These are phyloP conservation scores for Aepyceros melampus DNA, from an alignment of 2,113 vertebrate species.

Conservation along the genomic window DNA sequence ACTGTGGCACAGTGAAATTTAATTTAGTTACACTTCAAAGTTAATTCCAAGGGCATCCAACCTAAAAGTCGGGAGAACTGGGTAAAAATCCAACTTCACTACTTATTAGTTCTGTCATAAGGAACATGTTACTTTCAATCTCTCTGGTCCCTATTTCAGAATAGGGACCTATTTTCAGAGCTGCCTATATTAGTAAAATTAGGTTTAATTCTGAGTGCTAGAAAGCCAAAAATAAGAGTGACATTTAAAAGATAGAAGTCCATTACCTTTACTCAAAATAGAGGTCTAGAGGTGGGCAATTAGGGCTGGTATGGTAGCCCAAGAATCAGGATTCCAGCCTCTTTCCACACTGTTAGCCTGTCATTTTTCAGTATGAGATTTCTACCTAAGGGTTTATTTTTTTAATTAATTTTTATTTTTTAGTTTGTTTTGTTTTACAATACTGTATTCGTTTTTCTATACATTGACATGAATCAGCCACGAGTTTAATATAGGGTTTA, in stretches of 20 bases:
- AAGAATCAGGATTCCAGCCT: neutral
- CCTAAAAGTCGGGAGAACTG: neutral
- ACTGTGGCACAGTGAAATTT: neutral
- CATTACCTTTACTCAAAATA: neutral
- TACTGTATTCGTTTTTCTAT: too few relatives aligned
- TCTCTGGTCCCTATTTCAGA: constrained; percentile 15
- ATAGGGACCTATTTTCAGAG: too few relatives aligned
- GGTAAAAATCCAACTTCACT: neutral
- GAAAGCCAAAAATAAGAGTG: too few relatives aligned
- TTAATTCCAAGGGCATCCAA: constrained; percentile 1
- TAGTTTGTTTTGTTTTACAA: too few relatives aligned
- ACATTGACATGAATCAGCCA: too few relatives aligned
- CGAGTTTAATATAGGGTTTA: too few relatives aligned
- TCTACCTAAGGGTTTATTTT: constrained; percentile 3
- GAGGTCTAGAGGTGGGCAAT: neutral
- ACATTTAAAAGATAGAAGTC: neutral
- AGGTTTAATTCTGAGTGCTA: neutral
- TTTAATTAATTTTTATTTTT: too few relatives aligned
- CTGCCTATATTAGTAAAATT: neutral
- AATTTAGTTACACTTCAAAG: constrained; percentile 19
- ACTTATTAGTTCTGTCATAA: neutral
- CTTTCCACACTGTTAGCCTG: neutral
- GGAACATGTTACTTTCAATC: neutral
- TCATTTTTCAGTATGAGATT: neutral
- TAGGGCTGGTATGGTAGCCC: neutral